Evolutionary conservation across 2,113 vertebrate genomes (phyloP).

Genomic region (Pterophyllum scalare): DNA sequence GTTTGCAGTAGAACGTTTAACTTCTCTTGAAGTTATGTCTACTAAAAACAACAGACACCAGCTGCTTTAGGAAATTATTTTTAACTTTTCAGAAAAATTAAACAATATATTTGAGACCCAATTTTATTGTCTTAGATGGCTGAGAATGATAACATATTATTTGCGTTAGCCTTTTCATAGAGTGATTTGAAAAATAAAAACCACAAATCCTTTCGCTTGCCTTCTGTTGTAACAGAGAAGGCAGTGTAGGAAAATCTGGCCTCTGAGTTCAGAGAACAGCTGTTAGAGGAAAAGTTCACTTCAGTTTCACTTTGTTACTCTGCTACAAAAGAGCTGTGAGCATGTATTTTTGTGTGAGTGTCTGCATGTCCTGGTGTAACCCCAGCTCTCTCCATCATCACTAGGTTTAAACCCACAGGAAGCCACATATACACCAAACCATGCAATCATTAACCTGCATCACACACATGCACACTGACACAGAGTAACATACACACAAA

Average conservation of each 20-base stretch:
- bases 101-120: not conserved
- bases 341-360: not conserved
- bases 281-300: not conserved
- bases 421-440: constrained; percentile 43
- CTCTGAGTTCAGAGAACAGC: not conserved
- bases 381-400: constrained; percentile 43
- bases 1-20: not conserved
- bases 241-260: not conserved
- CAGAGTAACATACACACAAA: not conserved
- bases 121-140: not conserved
- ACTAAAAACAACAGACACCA: too few relatives aligned
- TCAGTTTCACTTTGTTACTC: not conserved
- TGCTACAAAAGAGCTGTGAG: not conserved
- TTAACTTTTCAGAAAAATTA: too few relatives aligned
- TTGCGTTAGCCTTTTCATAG: not conserved
- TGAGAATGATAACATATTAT: not conserved
- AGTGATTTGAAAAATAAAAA: not conserved
- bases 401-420: constrained; percentile 60
- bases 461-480: constrained; percentile 8
- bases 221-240: not conserved
- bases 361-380: constrained; percentile 35
- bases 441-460: constrained; percentile 66
- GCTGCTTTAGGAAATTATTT: too few relatives aligned
- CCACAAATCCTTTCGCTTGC: not conserved
- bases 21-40: not conserved